These are phyloP conservation scores for Orientallactaga sibirica DNA, from an alignment of 2,797 vertebrate species.

Conservation along the genomic window DNA sequence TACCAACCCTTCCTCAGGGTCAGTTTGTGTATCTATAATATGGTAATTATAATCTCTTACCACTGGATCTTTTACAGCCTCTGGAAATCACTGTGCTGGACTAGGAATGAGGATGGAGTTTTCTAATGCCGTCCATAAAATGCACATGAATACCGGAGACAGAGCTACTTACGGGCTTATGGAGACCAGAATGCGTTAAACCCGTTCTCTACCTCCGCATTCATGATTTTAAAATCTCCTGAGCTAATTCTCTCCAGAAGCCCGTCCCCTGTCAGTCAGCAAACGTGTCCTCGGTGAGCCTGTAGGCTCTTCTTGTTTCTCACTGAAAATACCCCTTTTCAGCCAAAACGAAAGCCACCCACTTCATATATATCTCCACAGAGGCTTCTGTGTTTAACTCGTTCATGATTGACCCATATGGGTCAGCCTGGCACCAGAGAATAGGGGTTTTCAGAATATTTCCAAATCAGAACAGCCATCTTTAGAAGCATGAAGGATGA, in stretches of 20 bases:
- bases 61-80: not conserved
- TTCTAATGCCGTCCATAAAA: slow-evolving; percentile 43
- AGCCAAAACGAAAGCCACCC: slow-evolving; percentile 25
- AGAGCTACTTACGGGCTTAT: slow-evolving; percentile 48
- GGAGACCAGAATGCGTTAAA: slow-evolving; percentile 63
- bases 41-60: not conserved
- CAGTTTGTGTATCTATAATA: slow-evolving; percentile 30
- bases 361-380: not conserved
- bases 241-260: slow-evolving; percentile 28
- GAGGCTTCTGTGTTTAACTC: slow-evolving; percentile 57
- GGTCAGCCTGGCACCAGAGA: not conserved
- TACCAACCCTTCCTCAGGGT: not conserved
- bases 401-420: not conserved
- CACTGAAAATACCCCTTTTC: not conserved
- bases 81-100: slow-evolving; percentile 33
- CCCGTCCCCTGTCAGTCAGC: not conserved
- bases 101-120: not conserved
- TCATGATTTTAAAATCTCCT: slow-evolving; percentile 24
- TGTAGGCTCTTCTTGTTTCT: not conserved
- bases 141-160: slow-evolving; percentile 19
- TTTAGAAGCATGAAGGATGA: slow-evolving; percentile 65
- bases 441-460: not conserved
- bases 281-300: not conserved
- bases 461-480: slow-evolving; percentile 24
- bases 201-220: not conserved